Base-by-base conservation (phyloP, 2,113 vertebrate genomes). In the Trogon surrucura region DNA sequence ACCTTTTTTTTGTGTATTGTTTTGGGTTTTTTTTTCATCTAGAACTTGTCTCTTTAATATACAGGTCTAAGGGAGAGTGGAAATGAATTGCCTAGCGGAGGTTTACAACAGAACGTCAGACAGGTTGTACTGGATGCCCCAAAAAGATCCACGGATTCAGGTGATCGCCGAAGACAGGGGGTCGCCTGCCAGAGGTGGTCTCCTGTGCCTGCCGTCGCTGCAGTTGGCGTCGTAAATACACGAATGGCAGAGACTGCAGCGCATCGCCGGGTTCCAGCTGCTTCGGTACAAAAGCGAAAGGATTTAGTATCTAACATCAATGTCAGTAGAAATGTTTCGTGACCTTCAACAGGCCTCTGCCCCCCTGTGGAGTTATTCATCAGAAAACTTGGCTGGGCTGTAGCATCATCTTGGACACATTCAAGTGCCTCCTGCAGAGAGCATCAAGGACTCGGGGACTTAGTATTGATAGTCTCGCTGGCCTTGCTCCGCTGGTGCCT, bases 331-430 rank as follows among this genome's bases (percentile, higher is more conserved):
- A 86, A 21, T 15, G 32, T 83, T 92, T 92, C 94, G 54, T 95
- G 96, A 96, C 95, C 96, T 97, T 95, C 96, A 69, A 45, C 80
- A 36, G 82, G 89, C 91, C 77, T 57, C 64, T 87, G 85, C 78
- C 58, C 56, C 56, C 95, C 95, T 17, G 1, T 7, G 22, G 96
- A 70, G 95, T 69, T 95, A 95, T 97, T 97, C 95, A 95, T 92
- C 92, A 73, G 85, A 69, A 87, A 83, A 66, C 82, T 89, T 88
- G 92, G 71, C 87, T 89, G 95, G 90, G 85, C 89, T 91, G 92
- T 69, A 91, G 94, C 89, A 88, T 60, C 94, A 26, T 91, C 85
- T 89, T 48, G 84, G 95, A 61, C 88, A 83, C 77, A 64, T 88
- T 91, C 27, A 11, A 75, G 94, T 61, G 80, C 80, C 58, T 94